Base-by-base conservation (phyloP, 53 echinoderm and acorn worm species). In the Hippasteria phrygiana region DNA sequence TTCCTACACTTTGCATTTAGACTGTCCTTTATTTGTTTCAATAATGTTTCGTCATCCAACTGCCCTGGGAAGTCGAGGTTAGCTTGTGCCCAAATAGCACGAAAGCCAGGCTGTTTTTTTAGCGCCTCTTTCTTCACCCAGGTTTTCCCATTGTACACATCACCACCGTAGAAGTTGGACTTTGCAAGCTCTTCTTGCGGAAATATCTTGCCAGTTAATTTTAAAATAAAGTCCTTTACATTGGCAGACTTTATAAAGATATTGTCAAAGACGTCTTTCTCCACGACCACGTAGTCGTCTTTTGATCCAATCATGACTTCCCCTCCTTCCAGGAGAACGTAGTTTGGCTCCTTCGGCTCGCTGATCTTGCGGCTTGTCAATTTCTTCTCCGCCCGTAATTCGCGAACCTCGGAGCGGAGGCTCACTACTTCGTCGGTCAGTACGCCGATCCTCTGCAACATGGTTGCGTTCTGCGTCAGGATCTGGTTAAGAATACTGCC, bases 141-240 rank as follows among this genome's bases (percentile, higher is more conserved):
- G 10, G 26, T 27, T n/a, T 78, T 53, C 16, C 54, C 54, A 29
- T 51, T 50, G 31, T n/a, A 46, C 1, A 78, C 78, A 22, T 22
- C 13, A 10, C 78, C 78, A 17, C 78, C 78, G 54, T 78, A 5
- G 54, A 22, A 78, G 32, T 78, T 78, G 26, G 48, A 26, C 16
- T 12, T 18, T 2, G 78, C 78, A 16, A 78, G 31, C n/a, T 78
- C 50, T 10, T 78, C 53, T 47, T 78, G 43, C 5, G 55, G 26
- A 33, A 78, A 78, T 5, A 78, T 31, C 32, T n/a, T 42, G 10
- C 45, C 45, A 13, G 43, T 6, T 27, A 78, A 28, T 31, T 51
- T 46, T 27, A 78, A n/a, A 5, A 78, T 54, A 31, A 78, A 78
- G 53, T 78, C 78, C 54, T 78, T 78, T 1, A 45, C 48, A 51